phyloP scores from a whole-genome alignment of 2,797 vertebrate genomes.

The Etheostoma nigrum region DNA sequence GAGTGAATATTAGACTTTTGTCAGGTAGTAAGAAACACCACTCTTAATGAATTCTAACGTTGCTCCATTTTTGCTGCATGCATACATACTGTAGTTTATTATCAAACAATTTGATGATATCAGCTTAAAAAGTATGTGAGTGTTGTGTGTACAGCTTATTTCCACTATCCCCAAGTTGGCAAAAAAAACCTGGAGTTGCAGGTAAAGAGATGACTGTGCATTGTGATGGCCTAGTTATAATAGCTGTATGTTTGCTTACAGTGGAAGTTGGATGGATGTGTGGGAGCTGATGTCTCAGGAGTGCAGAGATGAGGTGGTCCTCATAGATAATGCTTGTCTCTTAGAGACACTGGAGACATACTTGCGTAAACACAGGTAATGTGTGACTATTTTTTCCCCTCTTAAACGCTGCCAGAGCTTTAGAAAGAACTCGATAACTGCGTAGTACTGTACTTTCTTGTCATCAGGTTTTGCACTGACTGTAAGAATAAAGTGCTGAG shows the following conservation, averaged over 20 bases:
- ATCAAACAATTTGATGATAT: background rate
- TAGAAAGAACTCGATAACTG: background rate
- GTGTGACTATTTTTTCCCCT: background rate
- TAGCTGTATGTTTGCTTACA: slow-evolving; percentile 69
- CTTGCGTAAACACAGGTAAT: slow-evolving; percentile 96
- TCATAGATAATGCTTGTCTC: slow-evolving; percentile 95
- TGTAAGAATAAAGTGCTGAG: slow-evolving; percentile 97
- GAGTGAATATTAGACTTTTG: background rate
- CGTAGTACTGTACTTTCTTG: background rate
- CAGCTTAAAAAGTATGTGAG: background rate
- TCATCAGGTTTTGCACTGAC: slow-evolving; percentile 94
- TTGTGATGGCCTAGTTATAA: background rate
- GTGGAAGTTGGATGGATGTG: slow-evolving; percentile 98
- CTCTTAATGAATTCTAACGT: background rate
- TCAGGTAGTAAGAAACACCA: background rate
- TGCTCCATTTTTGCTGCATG: background rate
- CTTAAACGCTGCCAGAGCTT: background rate
- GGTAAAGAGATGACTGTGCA: background rate
- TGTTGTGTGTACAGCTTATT: background rate
- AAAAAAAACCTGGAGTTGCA: background rate
- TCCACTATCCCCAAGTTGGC: background rate
- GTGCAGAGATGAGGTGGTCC: slow-evolving; percentile 97
- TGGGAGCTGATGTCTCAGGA: slow-evolving; percentile 99
- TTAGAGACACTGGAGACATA: slow-evolving; percentile 97
- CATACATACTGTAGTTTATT: background rate